A percentile compares a stretch with the other conserved stretches of the same genome.
Conservation (phyloP, 2,113 vertebrate genomes). For the Nothobranchius furzeri region DNA sequence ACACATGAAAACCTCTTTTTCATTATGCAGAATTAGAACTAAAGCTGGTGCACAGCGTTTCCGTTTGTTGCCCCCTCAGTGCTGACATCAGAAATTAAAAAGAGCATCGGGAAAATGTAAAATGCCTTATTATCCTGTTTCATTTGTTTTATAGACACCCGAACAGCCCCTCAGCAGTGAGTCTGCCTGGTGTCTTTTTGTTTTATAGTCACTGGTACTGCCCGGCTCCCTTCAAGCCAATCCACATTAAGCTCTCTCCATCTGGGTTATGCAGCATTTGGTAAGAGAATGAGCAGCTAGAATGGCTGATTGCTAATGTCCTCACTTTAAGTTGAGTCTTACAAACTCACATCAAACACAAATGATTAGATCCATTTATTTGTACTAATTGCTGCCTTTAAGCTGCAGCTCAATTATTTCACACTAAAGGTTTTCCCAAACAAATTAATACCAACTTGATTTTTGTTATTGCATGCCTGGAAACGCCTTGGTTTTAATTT, state of each 20-base stretch:
- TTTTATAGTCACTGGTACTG: background rate
- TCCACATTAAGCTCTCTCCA: conserved; percentile 22
- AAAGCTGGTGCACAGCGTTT: conserved; percentile 3
- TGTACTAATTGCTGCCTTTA: too few relatives aligned
- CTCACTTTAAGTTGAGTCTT: conserved; percentile 8
- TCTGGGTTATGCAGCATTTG: conserved; percentile 8
- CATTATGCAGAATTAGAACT: conserved; percentile 4
- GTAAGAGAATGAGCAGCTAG: conserved; percentile 5
- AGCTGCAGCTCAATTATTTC: too few relatives aligned
- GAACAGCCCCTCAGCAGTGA: conserved; percentile 8
- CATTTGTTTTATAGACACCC: conserved; percentile 25
- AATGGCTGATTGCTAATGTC: conserved; percentile 11
- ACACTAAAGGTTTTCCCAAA: too few relatives aligned
- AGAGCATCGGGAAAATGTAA: background rate
- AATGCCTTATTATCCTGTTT: background rate
- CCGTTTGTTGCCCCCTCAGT: background rate
- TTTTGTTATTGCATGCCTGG: too few relatives aligned
- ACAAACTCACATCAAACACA: background rate
- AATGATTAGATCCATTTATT: background rate
- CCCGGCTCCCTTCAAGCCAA: conserved; percentile 31
- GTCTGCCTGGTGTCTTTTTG: conserved; percentile 28
- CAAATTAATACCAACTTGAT: too few relatives aligned
- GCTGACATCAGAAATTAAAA: background rate
- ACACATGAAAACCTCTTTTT: conserved; percentile 6
- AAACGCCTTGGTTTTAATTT: too few relatives aligned